Conservation (phyloP, 2,113 vertebrate genomes). For the Lethenteron reissneri region DNA sequence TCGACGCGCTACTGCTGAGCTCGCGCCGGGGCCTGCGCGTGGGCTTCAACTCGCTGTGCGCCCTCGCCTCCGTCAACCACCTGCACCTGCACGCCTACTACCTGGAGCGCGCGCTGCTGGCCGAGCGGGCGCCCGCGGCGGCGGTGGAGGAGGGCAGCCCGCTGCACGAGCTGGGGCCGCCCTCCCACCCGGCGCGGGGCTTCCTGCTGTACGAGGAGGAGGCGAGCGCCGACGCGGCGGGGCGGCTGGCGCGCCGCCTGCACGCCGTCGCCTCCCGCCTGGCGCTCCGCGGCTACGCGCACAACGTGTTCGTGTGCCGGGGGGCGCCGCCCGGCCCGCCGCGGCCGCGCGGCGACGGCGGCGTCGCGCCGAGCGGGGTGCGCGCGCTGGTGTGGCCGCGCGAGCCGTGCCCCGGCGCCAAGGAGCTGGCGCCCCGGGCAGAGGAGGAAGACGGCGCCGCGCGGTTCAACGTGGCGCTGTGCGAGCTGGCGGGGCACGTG, state of each 20-base stretch:
- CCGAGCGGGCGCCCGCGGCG: constrained; percentile 28
- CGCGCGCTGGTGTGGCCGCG: constrained; percentile 54
- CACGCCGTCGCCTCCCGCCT: constrained; percentile 30
- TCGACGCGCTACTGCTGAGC: constrained; percentile 52
- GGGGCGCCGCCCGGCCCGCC: constrained; percentile 24
- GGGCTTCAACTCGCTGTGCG: constrained; percentile 75
- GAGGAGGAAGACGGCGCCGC: too few relatives aligned
- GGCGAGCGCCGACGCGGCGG: constrained; percentile 19
- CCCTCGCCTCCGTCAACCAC: constrained; percentile 67
- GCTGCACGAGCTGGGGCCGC: constrained; percentile 17
- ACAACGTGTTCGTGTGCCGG: constrained; percentile 51
- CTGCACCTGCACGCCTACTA: constrained; percentile 67
- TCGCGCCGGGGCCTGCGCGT: constrained; percentile 39
- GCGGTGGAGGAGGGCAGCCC: constrained; percentile 10
- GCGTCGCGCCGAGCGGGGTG: constrained; percentile 14
- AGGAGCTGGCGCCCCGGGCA: constrained; percentile 25
- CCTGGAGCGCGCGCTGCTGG: constrained; percentile 26
- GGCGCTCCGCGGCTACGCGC: constrained; percentile 29
- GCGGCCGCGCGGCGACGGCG: not conserved
- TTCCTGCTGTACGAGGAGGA: constrained; percentile 42
- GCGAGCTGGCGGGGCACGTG: constrained; percentile 64
- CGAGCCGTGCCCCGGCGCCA: constrained; percentile 35
- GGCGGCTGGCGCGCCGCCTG: constrained; percentile 10
- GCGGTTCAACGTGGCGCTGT: constrained; percentile 54
- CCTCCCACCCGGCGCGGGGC: constrained; percentile 26